These are phyloP conservation scores for Limnephilus rhombicus DNA, from an alignment of 2,888 invertebrate genomes.

Conservation along the genomic window DNA sequence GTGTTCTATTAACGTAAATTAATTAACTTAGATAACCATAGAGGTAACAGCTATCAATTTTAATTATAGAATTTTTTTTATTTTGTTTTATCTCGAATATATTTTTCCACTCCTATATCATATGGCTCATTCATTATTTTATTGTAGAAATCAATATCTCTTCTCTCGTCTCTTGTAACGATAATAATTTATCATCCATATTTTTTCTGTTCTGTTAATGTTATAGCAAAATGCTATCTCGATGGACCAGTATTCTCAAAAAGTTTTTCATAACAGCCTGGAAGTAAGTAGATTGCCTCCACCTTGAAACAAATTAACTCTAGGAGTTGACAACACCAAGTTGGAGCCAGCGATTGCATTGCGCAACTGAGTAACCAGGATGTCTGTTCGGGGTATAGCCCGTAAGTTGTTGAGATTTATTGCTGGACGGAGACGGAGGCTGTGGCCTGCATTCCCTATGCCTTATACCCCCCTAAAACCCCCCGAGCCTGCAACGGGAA, in stretches of 20 bases:
- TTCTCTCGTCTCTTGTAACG: too few relatives aligned
- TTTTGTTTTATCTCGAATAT: neutral
- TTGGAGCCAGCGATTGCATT: constrained; percentile 58
- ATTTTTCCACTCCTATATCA: neutral
- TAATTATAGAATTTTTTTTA: neutral
- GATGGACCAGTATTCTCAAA: neutral
- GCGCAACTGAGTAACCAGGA: constrained; percentile 58
- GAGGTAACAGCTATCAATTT: neutral
- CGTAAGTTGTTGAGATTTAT: constrained; percentile 63
- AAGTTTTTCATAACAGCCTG: neutral
- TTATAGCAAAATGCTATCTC: neutral
- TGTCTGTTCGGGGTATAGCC: constrained; percentile 58
- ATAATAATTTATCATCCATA: neutral
- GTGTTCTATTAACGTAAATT: neutral
- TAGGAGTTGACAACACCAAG: constrained; percentile 57
- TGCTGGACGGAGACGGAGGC: constrained; percentile 33
- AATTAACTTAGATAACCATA: too few relatives aligned
- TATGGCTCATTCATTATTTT: too few relatives aligned
- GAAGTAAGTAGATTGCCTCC: neutral
- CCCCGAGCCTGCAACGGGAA: neutral
- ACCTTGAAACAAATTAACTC: constrained; percentile 59
- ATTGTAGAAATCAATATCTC: too few relatives aligned
- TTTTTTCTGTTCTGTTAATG: neutral
- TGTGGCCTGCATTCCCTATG: neutral
- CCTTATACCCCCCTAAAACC: neutral